Base-by-base conservation (phyloP, 1,140 invertebrate species). In the Vanessa tameamea region DNA sequence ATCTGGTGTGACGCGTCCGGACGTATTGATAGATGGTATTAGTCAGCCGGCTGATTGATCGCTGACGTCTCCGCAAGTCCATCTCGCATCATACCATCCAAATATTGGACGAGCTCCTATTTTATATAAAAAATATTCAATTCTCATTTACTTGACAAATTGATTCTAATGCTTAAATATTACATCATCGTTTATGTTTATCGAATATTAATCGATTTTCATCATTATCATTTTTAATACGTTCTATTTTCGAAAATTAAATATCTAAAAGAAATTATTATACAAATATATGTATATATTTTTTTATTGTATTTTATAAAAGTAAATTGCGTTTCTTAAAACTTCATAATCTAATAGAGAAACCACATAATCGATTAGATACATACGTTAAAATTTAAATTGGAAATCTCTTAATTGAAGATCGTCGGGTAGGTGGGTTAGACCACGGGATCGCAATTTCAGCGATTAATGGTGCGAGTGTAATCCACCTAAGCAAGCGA, bases 1-100 rank as follows among this genome's bases (percentile, higher is more conserved):
- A 92, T 91, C 88, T 92, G 88, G 88, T 80, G 85, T 78, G 75
- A 79, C 79, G 81, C 75, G 82, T 75, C 75, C 75, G 86, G 89
- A 91, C 87, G 86, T 81, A 85, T 88, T 92, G 90, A 92, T 92
- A 88, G 90, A 92, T 92, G 88, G 85, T 85, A 86, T 83, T 82
- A 87, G 81, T 84, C 82, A 82, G 73, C 72, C 72, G 80, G 72
- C 80, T 92, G 90, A 92, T 92, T 90, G 88, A 90, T 92, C 83
- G 86, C 75, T 87, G 87, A 87, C 87, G 79, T 82, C 84, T 80
- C 81, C 80, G 76, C 80, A 82, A 86, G 80, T 82, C 79, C 73
- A 83, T 85, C 80, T 79, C 77, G 77, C 78, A 78, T 82, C 80
- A 78, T 69, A 79, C 69, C 78, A 75, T 79, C 78, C 74, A 80